A percentile compares a stretch with the other conserved stretches of the same genome.
phyloP scores from a whole-genome alignment of 2,797 vertebrate genomes.

The Microctenopoma steveboyesi region DNA sequence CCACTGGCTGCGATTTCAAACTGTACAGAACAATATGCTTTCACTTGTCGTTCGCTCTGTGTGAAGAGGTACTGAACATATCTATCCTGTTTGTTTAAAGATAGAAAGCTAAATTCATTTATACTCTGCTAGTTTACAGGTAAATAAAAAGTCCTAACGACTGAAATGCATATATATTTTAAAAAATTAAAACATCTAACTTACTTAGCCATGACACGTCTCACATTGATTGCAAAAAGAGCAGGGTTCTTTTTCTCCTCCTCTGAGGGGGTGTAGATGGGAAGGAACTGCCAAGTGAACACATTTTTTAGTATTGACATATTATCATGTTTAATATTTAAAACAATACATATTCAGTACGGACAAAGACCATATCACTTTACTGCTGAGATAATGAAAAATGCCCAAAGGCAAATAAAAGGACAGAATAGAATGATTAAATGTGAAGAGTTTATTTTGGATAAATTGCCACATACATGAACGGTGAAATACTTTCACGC shows the following conservation, averaged over 20 bases:
- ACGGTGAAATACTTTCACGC: conserved; percentile 38
- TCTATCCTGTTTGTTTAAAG: background rate
- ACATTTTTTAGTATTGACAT: background rate
- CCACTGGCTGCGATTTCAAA: background rate
- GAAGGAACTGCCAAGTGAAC: conserved; percentile 88
- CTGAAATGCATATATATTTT: background rate
- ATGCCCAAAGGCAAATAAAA: background rate
- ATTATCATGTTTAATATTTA: background rate
- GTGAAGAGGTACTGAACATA: background rate
- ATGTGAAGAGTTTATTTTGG: too few relatives aligned
- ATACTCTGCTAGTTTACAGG: background rate
- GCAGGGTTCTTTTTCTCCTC: conserved; percentile 93
- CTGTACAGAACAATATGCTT: background rate
- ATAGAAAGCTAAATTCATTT: background rate
- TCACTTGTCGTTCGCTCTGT: background rate
- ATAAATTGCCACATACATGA: background rate
- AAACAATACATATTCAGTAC: background rate
- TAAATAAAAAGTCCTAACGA: background rate
- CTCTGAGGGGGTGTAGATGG: conserved; percentile 92
- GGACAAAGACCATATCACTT: too few relatives aligned
- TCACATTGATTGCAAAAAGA: conserved; percentile 94
- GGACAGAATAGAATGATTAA: too few relatives aligned
- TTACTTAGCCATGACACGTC: conserved; percentile 94
- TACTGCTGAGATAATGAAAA: background rate
- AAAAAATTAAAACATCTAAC: conserved; percentile 60